phyloP scores from a whole-genome alignment of 2,113 vertebrate genomes.

The Anser brachyrhynchus region DNA sequence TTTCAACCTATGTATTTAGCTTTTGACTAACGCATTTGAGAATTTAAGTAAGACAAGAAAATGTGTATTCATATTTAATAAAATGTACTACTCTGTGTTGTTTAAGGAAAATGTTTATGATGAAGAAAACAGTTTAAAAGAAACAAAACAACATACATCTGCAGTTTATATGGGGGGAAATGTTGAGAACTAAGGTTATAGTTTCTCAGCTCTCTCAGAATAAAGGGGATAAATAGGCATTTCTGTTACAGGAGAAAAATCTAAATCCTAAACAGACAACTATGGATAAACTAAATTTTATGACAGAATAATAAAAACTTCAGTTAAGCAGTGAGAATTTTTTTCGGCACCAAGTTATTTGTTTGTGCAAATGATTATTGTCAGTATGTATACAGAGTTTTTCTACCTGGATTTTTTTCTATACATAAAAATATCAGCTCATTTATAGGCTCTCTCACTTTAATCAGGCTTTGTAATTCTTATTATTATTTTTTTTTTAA shows the following conservation, averaged over 20 bases:
- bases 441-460: not conserved
- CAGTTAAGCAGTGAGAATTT: not conserved
- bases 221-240: not conserved
- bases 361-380: not conserved
- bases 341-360: not conserved
- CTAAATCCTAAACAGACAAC: not conserved
- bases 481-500: not conserved
- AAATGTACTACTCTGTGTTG: not conserved
- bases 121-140: not conserved
- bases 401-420: not conserved
- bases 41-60: not conserved
- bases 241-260: conserved; percentile 12
- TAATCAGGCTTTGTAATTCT: not conserved
- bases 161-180: not conserved
- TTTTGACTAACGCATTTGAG: not conserved
- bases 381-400: not conserved
- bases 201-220: not conserved
- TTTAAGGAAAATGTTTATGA: not conserved
- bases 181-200: not conserved
- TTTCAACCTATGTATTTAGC: not conserved
- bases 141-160: not conserved
- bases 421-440: not conserved
- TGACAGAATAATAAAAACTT: not conserved
- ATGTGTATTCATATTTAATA: not conserved
- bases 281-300: not conserved